phyloP scores from a whole-genome alignment of 2,797 vertebrate species.

The Thripadectes ignobilis region DNA sequence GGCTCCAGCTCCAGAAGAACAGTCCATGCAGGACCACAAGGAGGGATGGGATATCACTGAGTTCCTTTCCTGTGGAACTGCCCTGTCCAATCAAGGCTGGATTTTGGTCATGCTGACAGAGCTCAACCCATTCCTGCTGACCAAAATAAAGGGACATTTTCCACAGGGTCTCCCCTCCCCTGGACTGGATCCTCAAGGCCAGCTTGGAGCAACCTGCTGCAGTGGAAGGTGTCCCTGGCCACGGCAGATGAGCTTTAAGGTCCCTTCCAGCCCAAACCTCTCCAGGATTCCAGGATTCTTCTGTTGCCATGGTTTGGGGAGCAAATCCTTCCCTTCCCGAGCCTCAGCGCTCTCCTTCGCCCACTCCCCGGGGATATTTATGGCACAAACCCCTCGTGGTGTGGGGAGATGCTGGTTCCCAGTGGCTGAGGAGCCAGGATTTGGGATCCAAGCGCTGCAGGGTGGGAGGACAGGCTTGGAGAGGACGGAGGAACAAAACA shows the following conservation, averaged over 20 bases:
- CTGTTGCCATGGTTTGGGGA: background rate
- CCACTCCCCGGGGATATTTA: background rate
- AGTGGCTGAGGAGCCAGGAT: background rate
- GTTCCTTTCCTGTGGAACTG: background rate
- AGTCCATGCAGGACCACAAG: background rate
- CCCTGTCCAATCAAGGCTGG: accelerated
- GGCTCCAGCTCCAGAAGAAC: background rate
- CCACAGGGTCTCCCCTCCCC: accelerated
- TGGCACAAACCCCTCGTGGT: background rate
- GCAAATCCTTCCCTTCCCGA: background rate
- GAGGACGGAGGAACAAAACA: background rate
- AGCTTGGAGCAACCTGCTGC: background rate
- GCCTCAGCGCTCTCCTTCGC: background rate
- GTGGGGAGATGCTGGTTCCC: background rate
- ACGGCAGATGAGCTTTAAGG: background rate
- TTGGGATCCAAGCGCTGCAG: background rate
- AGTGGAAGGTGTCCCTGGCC: background rate
- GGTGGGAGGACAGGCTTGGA: accelerated
- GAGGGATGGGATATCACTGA: accelerated
- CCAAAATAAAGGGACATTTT: background rate
- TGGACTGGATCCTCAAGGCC: background rate
- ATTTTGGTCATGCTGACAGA: background rate
- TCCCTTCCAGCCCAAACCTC: background rate
- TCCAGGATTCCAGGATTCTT: background rate
- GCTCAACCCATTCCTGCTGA: background rate